Evolutionary conservation across 2,888 invertebrate species (phyloP), one percentile per base, ranked within the genome.

Genomic region (Papilio gigon): DNA sequence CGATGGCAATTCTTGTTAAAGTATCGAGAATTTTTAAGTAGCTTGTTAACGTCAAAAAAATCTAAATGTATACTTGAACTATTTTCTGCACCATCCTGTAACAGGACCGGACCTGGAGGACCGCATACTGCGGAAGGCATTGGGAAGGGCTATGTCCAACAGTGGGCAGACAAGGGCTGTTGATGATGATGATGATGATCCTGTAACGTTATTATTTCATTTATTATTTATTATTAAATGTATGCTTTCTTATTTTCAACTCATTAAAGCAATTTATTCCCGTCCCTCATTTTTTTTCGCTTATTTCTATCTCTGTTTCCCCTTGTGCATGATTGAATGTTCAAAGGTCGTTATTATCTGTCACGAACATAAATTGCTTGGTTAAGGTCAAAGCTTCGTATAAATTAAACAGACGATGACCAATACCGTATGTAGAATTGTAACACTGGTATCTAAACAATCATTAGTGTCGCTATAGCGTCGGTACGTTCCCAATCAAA

Each of bases 401-500:
- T 35, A 58, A 58, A 58, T 33, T 12, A 58, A 11, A 69, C n/a
- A 70, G 25, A 50, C 62, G 44, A 50, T 37, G 17, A 33, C 50
- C 50, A n/a, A 12, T 20, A 65, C 44, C n/a, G 60, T 44, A 67
- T 53, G 62, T 60, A 56, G 53, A 30, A 9, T 53, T 59, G 69
- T 65, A 65, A 60, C 62, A 65, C 59, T 62, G 65, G 70, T 58
- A 68, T 69, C 71, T 71, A 71, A 70, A 73, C 66, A 73, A 72
- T 74, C 74, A 77, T 76, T 76, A 77, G 76, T 71, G 73, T 70
- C 72, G 70, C 71, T 68, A 71, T 70, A 71, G 68, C 72, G 65
- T 65, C 70, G 62, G 47, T 61, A 59, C 80, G 70, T 65, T 68
- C 71, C 83, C 85, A 89, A 89, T 89, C 90, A 89, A 82, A 84